Evolutionary conservation across 2,797 vertebrate species (phyloP), one percentile per base, ranked within the genome.

Genomic region (Helarctos malayanus): DNA sequence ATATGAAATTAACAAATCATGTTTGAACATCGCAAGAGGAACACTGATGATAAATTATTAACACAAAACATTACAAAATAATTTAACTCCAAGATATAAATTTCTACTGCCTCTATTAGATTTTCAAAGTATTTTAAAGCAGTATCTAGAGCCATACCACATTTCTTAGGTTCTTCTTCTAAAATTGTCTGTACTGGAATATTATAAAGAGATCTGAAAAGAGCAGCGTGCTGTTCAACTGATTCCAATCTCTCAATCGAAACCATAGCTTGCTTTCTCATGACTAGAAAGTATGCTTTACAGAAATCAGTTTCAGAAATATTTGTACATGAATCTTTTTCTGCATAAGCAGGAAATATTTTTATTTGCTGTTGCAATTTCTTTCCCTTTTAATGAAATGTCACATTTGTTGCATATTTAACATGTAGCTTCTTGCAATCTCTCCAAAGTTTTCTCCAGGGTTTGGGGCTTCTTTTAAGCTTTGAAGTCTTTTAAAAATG

Each of bases 331-430:
- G 19, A 80, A 85, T 41, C 8, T 85, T 93, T 84, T 85, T 76
- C 38, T 85, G 14, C 25, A 69, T 15, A 57, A 32, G 49, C 57
- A 94, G 56, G n/a, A 89, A 86, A 75, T 29, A 54, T 69, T 79
- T 94, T 41, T 15, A 68, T 91, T 91, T 91, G 61, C 82, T 78
- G 0, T 81, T 85, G 16, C 73, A 68, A 69, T 89, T 95, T 47
- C 23, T 29, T 86, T 76, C 57, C 21, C 49, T 49, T 87, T 96
- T 68, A 85, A 80, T 89, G 23, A 96, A 91, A 94, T 73, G 29
- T 71, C 27, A 27, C 12, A 19, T 83, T 59, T 73, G n/a, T 75
- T 90, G 45, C 8, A 85, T 57, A 81, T 78, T 81, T 68, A 49
- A 89, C 5, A 57, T 88, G 14, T 2, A 94, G 10, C 91, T 96